Evolutionary conservation across 1,140 invertebrate genomes (phyloP).

Genomic region (Trachelipus rathkii): DNA sequence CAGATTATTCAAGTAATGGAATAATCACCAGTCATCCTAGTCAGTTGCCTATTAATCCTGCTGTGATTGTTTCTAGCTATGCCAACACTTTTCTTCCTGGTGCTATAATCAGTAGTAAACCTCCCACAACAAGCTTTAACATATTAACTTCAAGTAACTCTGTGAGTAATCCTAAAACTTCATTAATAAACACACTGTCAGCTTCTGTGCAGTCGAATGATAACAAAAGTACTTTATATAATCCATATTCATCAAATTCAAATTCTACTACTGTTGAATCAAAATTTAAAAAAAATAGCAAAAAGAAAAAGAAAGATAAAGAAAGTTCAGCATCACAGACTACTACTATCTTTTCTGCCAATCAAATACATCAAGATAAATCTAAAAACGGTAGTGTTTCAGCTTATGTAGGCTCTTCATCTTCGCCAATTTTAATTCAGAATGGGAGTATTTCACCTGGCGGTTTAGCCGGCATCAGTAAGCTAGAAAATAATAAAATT

Average conservation of each 20-base stretch:
- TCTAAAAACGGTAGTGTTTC: neutral
- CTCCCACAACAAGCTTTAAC: neutral
- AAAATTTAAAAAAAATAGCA: neutral
- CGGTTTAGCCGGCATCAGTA: neutral
- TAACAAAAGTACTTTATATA: neutral
- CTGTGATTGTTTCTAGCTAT: neutral
- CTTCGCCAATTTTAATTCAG: neutral
- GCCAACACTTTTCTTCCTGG: neutral
- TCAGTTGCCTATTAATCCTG: conserved; percentile 1
- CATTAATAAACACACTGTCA: neutral
- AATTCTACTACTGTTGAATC: neutral
- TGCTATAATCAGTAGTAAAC: conserved; percentile 2
- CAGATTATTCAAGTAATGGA: neutral
- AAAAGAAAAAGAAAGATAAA: conserved; percentile 1
- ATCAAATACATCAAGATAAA: neutral
- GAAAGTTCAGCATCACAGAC: neutral
- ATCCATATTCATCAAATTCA: neutral
- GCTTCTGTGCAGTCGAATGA: neutral
- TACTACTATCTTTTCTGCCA: neutral
- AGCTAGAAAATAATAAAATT: neutral
- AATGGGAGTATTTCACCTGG: neutral
- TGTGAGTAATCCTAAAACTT: neutral
- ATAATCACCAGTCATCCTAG: neutral
- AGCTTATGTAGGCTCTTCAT: neutral
- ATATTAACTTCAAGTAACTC: neutral